Base-by-base conservation (phyloP, 1,140 invertebrate species). In the Drosophila santomea region DNA sequence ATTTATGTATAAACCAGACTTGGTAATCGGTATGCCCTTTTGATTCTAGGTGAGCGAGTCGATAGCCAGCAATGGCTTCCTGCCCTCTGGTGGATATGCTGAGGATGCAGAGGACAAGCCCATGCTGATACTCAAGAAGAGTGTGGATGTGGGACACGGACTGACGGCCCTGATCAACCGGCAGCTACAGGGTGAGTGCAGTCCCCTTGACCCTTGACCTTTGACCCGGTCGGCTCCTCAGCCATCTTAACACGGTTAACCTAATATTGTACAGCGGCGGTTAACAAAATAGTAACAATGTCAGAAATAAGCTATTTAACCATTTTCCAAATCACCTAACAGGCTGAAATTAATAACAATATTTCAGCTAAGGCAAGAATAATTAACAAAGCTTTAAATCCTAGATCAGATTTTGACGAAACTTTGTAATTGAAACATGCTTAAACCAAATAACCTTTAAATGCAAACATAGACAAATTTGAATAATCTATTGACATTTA, bases 131-230 rank as follows among this genome's bases (percentile, higher is more conserved):
- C 95, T 96, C 14, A 96, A 96, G 93, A 96, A 96, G 90, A 93
- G 94, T 38, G 94, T 95, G 14, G 96, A 96, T 78, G 84, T 89
- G 47, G 96, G 95, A 48, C 95, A 96, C 74, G 95, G 95, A 72
- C 95, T 96, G 83, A 96, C 95, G 57, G 95, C 95, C 35, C 93
- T 96, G 57, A 95, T 96, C 56, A 96, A 96, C 92, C 93, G 95
- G 71, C 96, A 96, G 93, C 92, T 96, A 63, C 96, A 96, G 95
- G 95, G 96, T 96, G 94, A 91, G 81, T 90, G 14, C 1, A 15
- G 15, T 4, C 20, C 2, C 4, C 44, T 23, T 17, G 32, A 44
- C 48, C 48, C 48, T 5, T 51, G 25, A 44, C 48, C 48, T 28
- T 5, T 51, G 25, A 38, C 1, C 63, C 23, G 20, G 8, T 45